Percentiles rank a stretch among this genome's conserved stretches.
Conservation (phyloP, 1,140 invertebrate genomes). For the Trinorchestia longiramus region DNA sequence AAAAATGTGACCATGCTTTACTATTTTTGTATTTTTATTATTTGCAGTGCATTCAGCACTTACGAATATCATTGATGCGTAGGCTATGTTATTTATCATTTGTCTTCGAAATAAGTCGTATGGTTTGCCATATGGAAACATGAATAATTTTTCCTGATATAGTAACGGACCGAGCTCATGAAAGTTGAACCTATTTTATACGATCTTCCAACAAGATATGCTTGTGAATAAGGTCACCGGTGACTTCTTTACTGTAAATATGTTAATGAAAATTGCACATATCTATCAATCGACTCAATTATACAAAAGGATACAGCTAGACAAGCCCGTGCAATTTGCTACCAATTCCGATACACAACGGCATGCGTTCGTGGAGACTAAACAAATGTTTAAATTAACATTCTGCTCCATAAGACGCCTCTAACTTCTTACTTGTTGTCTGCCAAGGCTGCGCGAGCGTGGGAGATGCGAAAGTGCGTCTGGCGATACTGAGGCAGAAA, state of each 20-base stretch:
- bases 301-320: background rate
- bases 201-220: too few relatives aligned
- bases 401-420: background rate
- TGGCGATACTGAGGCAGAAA: background rate
- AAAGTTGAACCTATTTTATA: background rate
- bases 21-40: background rate
- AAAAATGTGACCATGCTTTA: background rate
- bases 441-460: background rate
- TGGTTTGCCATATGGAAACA: background rate
- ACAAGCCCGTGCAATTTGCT: background rate
- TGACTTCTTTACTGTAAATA: background rate
- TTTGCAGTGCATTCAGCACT: background rate
- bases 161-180: background rate
- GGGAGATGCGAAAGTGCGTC: background rate
- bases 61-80: background rate
- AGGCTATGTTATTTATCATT: background rate
- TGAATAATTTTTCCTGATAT: background rate
- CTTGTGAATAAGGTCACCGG: too few relatives aligned
- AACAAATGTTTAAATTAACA: background rate
- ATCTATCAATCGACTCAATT: background rate
- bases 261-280: background rate
- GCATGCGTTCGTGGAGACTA: background rate
- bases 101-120: background rate
- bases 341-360: background rate
- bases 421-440: background rate